Evolutionary conservation across 2,113 vertebrate genomes (phyloP).

Genomic region (Actenoides hombroni): DNA sequence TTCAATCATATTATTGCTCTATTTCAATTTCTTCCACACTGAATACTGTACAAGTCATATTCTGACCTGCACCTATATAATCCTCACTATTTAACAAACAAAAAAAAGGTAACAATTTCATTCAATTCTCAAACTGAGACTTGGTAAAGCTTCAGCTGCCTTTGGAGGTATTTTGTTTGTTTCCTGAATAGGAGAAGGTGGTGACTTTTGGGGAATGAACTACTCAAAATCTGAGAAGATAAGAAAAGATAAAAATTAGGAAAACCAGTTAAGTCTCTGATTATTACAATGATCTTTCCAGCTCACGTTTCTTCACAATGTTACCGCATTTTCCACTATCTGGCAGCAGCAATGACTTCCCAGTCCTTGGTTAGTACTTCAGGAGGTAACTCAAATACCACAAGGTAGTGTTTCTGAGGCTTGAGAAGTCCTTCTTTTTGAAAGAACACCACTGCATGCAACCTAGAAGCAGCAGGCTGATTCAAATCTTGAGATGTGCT

Average conservation of each 20-base stretch:
- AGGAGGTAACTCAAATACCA: not conserved
- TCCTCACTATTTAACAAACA: not conserved
- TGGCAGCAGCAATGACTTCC: not conserved
- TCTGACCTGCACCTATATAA: not conserved
- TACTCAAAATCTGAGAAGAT: not conserved
- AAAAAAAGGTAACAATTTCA: not conserved
- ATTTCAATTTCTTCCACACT: not conserved
- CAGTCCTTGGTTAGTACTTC: not conserved
- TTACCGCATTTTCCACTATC: not conserved
- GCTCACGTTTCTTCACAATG: not conserved
- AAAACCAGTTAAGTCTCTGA: not conserved
- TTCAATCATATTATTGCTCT: not conserved
- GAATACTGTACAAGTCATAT: not conserved
- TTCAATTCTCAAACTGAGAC: not conserved
- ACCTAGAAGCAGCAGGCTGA: not conserved
- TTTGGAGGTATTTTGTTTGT: not conserved
- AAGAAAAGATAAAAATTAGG: not conserved
- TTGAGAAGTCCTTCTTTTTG: not conserved
- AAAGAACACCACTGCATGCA: not conserved
- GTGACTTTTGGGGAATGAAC: not conserved
- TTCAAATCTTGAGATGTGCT: not conserved
- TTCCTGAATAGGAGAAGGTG: not conserved
- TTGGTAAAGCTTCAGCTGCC: not conserved
- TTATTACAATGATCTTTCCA: not conserved
- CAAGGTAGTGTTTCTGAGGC: not conserved